Base-by-base conservation (phyloP, 2,113 vertebrate species). In the Cephalopterus ornatus region DNA sequence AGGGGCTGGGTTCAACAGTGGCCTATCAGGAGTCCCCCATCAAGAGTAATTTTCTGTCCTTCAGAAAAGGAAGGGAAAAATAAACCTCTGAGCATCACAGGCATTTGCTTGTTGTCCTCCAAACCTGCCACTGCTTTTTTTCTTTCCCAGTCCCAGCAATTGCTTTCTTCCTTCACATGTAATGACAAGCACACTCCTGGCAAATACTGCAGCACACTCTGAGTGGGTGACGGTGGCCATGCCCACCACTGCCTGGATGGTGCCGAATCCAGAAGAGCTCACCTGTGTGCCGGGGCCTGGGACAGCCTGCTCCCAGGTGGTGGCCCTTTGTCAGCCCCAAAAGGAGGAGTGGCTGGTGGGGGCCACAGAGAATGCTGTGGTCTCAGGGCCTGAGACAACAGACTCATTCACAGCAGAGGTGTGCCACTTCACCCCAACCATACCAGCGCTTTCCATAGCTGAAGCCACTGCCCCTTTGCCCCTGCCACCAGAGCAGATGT, bases 401-500 rank as follows among this genome's bases (percentile, higher is more conserved):
- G 76, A 65, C 20, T 15, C n/a, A n/a, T n/a, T n/a, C 14, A 4
- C 2, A 0, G 61, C 42, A 71, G 9, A 47, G 16, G 22, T 6
- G 61, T 59, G 35, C 37, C 75, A 1, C 33, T n/a, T 76, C 0
- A 0, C 22, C 28, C 6, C 4, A 2, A 2, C 12, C 52, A 35
- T 22, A 52, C 24, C 47, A 71, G 42, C 41, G 39, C 20, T 83
- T 56, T 61, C 47, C 5, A 12, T 39, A 1, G 0, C 42, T 71
- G 77, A 47, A 74, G 24, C 8, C 27, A 26, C 13, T 1, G 0
- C 59, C 56, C 32, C 18, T 33, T 70, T 4, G 1, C 11, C 14
- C 9, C 37, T 6, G 0, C 10, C 0, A 0, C 35, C 3, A 1
- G 39, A 41, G 19, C 49, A 89, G 37, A 52, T 2, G 3, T 1